Evolutionary conservation across 2,888 invertebrate genomes (phyloP).

Genomic region (Tenthredo livida): DNA sequence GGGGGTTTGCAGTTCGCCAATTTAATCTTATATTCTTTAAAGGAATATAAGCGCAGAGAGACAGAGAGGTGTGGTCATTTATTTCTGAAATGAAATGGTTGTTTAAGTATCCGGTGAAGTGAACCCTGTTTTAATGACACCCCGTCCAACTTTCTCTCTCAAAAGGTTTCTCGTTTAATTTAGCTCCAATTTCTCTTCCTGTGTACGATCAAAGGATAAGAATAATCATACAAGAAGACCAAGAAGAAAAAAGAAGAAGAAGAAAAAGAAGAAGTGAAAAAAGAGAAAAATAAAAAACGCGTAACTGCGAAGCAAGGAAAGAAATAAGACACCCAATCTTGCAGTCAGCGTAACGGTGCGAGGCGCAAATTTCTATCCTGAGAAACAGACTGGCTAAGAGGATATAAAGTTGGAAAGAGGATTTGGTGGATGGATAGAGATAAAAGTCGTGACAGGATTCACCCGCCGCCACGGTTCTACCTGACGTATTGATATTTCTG

Average conservation of each 20-base stretch:
- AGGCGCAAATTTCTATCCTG: constrained; percentile 1
- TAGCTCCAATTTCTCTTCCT: neutral
- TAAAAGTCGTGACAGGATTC: constrained; percentile 28
- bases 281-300: neutral
- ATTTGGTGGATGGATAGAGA: constrained; percentile 12
- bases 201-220: neutral
- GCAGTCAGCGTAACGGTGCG: neutral
- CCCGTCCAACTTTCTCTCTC: neutral
- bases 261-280: neutral
- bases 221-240: neutral
- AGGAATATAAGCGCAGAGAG: neutral
- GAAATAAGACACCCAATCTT: neutral
- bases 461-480: neutral
- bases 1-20: neutral
- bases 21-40: neutral
- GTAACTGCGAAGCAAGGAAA: neutral
- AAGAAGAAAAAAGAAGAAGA: neutral
- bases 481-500: constrained; percentile 44
- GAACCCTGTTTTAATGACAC: constrained; percentile 9
- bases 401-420: constrained; percentile 27
- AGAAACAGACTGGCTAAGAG: constrained; percentile 22
- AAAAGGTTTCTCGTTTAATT: neutral
- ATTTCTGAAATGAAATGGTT: constrained; percentile 1
- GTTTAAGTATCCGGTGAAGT: neutral
- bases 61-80: neutral